Conservation (phyloP, 92 coral and sea anemone species). For the Siderastrea radians region DNA sequence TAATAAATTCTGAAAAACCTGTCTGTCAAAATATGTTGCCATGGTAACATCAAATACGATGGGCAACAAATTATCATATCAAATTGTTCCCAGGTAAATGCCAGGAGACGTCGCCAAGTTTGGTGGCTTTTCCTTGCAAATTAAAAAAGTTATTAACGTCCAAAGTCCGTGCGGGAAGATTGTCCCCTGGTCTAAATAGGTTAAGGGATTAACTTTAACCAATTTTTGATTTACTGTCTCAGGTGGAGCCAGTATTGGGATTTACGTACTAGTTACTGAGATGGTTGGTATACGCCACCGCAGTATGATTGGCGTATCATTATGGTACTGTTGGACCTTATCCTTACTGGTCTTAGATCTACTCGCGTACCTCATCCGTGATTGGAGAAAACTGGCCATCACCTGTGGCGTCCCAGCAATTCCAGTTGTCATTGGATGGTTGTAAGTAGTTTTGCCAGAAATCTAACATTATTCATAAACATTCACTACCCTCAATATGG, state of each 20-base stretch:
- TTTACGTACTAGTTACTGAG: slow-evolving; percentile 29
- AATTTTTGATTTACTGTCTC: not conserved
- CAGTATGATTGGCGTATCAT: slow-evolving; percentile 20
- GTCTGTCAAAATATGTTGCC: too few relatives aligned
- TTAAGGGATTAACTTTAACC: not conserved
- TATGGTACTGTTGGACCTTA: slow-evolving; percentile 55
- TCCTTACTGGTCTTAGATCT: slow-evolving; percentile 20
- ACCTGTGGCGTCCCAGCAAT: slow-evolving; percentile 36
- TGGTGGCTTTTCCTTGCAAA: too few relatives aligned
- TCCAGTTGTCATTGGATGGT: slow-evolving; percentile 32
- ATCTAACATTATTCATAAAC: not conserved
- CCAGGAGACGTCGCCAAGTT: too few relatives aligned
- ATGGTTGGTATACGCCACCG: slow-evolving; percentile 35
- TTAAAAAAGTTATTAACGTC: too few relatives aligned
- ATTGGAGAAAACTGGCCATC: slow-evolving; percentile 66
- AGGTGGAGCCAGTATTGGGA: slow-evolving; percentile 30
- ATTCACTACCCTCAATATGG: not conserved
- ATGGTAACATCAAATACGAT: too few relatives aligned
- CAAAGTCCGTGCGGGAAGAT: too few relatives aligned
- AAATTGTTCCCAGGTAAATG: too few relatives aligned
- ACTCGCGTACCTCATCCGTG: slow-evolving; percentile 59
- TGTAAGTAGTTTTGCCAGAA: slow-evolving; percentile 12
- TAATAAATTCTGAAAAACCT: too few relatives aligned
- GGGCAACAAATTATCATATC: too few relatives aligned
- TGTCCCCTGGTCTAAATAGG: too few relatives aligned